Conservation (phyloP, 1,140 invertebrate genomes). For the Halyomorpha halys region DNA sequence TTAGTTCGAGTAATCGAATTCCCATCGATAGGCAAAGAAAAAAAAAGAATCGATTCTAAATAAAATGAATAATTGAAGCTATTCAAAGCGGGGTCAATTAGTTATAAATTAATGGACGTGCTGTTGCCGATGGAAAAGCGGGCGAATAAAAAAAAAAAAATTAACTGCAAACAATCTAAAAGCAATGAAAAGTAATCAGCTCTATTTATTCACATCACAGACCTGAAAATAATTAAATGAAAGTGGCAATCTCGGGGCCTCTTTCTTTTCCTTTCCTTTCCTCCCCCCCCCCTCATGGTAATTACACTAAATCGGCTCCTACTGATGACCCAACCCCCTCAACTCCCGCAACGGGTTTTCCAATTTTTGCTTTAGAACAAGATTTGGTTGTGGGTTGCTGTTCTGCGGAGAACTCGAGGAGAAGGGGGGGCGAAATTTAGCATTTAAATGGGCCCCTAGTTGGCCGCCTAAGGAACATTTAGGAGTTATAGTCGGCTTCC, state of each 20-base stretch:
- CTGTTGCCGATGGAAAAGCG: no score
- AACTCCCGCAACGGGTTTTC: no score
- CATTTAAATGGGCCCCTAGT: background rate
- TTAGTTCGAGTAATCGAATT: no score
- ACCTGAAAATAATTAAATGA: conserved; percentile 6
- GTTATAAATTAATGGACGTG: no score
- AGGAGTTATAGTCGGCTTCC: background rate
- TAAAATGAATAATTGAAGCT: no score
- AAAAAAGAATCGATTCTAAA: no score
- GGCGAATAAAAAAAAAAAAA: conserved; percentile 8
- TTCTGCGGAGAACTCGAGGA: no score
- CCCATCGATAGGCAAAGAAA: no score
- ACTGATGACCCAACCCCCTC: background rate
- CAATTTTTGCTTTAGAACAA: no score
- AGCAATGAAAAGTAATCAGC: conserved; percentile 1
- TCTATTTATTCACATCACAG: conserved; percentile 1
- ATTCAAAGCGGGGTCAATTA: no score
- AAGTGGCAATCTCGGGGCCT: background rate
- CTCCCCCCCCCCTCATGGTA: background rate
- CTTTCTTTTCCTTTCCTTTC: background rate
- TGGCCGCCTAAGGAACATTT: background rate
- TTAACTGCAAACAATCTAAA: conserved; percentile 10
- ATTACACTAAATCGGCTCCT: background rate
- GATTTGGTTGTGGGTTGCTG: no score
- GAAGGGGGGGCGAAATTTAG: background rate